These are phyloP conservation scores for Cosmorhoe ocellata DNA, from an alignment of 2,888 invertebrate genomes.

Conservation along the genomic window DNA sequence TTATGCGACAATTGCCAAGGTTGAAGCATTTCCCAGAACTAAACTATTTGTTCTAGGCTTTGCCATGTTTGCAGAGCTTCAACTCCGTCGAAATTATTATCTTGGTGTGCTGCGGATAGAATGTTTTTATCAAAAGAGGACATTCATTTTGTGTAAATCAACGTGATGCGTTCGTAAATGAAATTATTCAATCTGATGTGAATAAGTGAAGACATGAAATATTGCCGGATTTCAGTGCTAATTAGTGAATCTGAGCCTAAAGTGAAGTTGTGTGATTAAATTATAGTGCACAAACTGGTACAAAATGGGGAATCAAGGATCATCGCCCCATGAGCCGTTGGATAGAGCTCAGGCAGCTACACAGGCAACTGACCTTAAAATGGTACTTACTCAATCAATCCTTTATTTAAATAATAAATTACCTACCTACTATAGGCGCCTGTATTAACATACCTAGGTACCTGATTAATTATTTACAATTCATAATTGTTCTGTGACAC, in stretches of 20 bases:
- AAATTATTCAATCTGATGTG: constrained; percentile 53
- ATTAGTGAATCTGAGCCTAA: constrained; percentile 42
- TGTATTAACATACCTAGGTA: constrained; percentile 18
- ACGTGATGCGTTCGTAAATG: constrained; percentile 55
- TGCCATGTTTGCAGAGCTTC: constrained; percentile 72
- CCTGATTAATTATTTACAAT: constrained; percentile 43
- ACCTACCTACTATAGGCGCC: background rate
- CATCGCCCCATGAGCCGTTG: constrained; percentile 91
- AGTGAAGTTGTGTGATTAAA: constrained; percentile 47
- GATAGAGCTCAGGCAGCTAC: constrained; percentile 83
- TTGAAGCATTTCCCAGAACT: constrained; percentile 61
- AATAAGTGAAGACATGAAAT: constrained; percentile 33
- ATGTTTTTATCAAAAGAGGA: constrained; percentile 64
- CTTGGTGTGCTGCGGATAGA: constrained; percentile 65
- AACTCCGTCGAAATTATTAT: constrained; percentile 73
- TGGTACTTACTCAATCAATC: constrained; percentile 50
- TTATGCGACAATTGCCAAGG: constrained; percentile 64
- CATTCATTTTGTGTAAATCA: constrained; percentile 56
- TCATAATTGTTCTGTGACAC: too few species aligned
- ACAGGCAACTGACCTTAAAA: constrained; percentile 74
- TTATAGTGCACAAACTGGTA: constrained; percentile 29
- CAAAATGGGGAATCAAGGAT: constrained; percentile 91
- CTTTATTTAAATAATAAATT: too few species aligned
- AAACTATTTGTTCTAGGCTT: constrained; percentile 71
- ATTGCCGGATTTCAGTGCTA: constrained; percentile 23